Conservation (phyloP, 1,140 invertebrate genomes). For the Cydia pomonella region DNA sequence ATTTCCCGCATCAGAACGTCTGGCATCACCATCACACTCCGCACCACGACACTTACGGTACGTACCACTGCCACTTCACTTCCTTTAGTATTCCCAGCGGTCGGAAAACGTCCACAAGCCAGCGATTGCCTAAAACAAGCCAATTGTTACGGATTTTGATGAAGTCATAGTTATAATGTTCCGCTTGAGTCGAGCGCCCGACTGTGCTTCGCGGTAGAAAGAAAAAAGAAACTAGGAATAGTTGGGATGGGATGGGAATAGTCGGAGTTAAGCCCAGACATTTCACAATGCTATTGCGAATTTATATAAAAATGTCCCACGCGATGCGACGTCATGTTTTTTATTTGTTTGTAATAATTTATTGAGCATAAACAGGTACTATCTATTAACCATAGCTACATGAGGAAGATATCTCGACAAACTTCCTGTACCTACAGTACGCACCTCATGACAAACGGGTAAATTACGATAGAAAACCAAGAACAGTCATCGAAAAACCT, state of each 20-base stretch:
- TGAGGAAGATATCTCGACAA: background rate
- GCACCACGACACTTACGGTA: constrained; percentile 68
- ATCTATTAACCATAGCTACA: background rate
- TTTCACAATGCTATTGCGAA: background rate
- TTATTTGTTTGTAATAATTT: background rate
- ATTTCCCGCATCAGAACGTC: constrained; percentile 73
- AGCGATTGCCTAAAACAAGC: background rate
- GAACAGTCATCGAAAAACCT: constrained; percentile 21
- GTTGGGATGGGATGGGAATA: background rate
- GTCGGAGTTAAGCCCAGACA: background rate
- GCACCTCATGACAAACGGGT: constrained; percentile 8
- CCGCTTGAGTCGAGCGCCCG: background rate
- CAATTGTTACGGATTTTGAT: background rate
- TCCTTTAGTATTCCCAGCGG: background rate
- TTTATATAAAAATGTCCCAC: background rate
- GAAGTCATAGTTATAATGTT: background rate
- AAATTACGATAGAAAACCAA: constrained; percentile 25
- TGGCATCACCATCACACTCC: constrained; percentile 70
- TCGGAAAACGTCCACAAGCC: background rate
- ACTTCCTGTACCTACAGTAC: constrained; percentile 1
- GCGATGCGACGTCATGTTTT: background rate
- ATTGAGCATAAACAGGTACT: background rate
- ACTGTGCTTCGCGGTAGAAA: background rate
- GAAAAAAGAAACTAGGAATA: background rate
- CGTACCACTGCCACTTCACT: constrained; percentile 43